phyloP scores from a whole-genome alignment of 2,797 vertebrate genomes.

The Syndactyla subalaris region DNA sequence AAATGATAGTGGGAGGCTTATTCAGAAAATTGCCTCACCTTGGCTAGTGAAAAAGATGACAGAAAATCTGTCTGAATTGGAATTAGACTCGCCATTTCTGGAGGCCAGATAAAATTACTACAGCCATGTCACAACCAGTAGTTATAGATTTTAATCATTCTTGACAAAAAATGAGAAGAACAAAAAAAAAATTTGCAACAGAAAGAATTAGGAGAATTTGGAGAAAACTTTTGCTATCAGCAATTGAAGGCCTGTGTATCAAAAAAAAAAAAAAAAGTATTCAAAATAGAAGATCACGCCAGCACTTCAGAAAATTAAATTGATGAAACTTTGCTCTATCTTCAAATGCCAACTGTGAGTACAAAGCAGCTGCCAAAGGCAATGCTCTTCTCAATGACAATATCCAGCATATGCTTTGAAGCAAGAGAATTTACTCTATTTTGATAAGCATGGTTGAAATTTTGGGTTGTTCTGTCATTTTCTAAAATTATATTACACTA shows the following conservation, averaged over 20 bases:
- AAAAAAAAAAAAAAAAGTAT: neutral
- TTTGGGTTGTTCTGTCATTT: neutral
- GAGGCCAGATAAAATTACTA: neutral
- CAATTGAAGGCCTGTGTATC: neutral
- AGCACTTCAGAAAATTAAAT: neutral
- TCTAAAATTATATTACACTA: neutral
- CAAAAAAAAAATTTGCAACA: neutral
- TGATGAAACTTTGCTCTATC: neutral
- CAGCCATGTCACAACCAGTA: neutral
- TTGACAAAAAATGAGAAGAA: neutral
- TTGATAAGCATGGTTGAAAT: neutral
- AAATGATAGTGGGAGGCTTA: neutral
- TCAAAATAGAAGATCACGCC: neutral
- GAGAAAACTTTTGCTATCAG: neutral
- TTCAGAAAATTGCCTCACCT: neutral
- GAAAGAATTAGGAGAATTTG: neutral
- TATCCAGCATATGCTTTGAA: neutral
- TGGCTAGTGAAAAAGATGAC: neutral
- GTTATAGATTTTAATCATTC: neutral
- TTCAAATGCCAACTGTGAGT: neutral
- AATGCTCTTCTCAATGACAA: neutral
- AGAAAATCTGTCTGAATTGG: neutral
- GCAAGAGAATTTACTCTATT: neutral
- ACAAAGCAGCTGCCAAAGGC: neutral
- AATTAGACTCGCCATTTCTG: neutral